Conservation (phyloP, 2,113 vertebrate species). For the Nymphicus hollandicus region DNA sequence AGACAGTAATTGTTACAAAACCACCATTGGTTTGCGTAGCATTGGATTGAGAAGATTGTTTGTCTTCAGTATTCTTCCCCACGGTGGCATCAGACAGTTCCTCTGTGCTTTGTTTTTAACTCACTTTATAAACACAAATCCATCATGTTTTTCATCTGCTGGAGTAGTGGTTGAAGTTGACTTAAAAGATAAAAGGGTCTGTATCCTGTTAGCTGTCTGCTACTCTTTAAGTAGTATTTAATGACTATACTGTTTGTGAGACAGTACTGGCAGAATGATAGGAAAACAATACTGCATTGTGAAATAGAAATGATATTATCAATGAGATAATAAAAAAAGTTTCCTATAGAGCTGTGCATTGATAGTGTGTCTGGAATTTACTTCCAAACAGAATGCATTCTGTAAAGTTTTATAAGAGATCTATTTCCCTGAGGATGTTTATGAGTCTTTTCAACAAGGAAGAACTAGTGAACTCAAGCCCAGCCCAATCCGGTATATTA, state of each 20-base stretch:
- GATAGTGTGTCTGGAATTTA: not conserved
- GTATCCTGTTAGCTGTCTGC: slow-evolving; percentile 13
- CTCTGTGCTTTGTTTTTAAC: not conserved
- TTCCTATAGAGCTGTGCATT: not conserved
- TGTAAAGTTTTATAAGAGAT: not conserved
- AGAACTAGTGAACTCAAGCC: not conserved
- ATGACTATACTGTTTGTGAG: not conserved
- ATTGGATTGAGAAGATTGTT: not conserved
- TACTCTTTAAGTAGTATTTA: not conserved
- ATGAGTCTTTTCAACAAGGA: not conserved
- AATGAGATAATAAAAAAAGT: not conserved
- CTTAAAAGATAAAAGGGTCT: slow-evolving; percentile 1
- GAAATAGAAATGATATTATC: not conserved
- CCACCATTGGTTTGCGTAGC: rapidly evolving
- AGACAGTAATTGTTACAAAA: not conserved
- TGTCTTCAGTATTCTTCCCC: not conserved
- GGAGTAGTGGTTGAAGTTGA: not conserved
- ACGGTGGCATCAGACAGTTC: not conserved
- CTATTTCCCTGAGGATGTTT: slow-evolving; percentile 19
- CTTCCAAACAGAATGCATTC: not conserved
- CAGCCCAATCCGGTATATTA: not conserved
- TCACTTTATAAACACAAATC: slow-evolving; percentile 19
- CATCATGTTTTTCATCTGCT: not conserved
- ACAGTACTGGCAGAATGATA: not conserved
- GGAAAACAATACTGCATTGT: not conserved